Percentiles rank a stretch among this genome's conserved stretches.
Conservation (phyloP, 2,888 invertebrate genomes). For the Tribolium freemani region DNA sequence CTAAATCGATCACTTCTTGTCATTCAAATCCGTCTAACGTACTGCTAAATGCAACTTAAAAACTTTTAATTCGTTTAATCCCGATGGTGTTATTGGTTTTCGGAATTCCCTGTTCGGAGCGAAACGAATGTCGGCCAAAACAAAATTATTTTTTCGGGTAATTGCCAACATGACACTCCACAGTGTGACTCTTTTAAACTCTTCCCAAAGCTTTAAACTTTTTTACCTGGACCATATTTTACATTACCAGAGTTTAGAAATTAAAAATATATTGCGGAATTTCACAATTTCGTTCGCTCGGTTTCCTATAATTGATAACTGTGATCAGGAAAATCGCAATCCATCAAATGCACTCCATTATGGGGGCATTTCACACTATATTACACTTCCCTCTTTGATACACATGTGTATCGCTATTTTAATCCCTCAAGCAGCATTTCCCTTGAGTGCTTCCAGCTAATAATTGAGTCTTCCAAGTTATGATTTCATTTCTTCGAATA, state of each 20-base stretch:
- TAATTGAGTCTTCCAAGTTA: background rate
- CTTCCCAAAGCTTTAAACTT: background rate
- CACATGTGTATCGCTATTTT: slow-evolving; percentile 8
- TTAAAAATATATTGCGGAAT: background rate
- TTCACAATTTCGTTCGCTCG: background rate
- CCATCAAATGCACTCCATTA: slow-evolving; percentile 4
- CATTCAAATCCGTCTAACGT: background rate
- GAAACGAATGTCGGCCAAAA: background rate
- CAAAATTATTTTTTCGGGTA: background rate
- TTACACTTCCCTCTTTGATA: slow-evolving; percentile 2
- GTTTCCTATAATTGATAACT: background rate
- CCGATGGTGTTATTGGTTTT: background rate
- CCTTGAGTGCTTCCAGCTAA: background rate
- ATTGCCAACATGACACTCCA: background rate
- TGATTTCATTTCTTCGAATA: background rate
- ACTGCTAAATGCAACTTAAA: background rate
- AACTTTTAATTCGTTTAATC: background rate
- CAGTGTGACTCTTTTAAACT: background rate
- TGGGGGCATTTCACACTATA: slow-evolving; percentile 9
- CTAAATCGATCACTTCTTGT: background rate
- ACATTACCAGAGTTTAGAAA: too few species aligned
- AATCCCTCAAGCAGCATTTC: slow-evolving; percentile 5
- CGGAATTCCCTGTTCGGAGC: background rate
- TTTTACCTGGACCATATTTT: background rate
- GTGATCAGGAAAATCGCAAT: background rate